Percentiles rank a stretch among this genome's conserved stretches.
Evolutionary conservation across 2,888 invertebrate species (phyloP).

Genomic region (Argyresthia albistria): DNA sequence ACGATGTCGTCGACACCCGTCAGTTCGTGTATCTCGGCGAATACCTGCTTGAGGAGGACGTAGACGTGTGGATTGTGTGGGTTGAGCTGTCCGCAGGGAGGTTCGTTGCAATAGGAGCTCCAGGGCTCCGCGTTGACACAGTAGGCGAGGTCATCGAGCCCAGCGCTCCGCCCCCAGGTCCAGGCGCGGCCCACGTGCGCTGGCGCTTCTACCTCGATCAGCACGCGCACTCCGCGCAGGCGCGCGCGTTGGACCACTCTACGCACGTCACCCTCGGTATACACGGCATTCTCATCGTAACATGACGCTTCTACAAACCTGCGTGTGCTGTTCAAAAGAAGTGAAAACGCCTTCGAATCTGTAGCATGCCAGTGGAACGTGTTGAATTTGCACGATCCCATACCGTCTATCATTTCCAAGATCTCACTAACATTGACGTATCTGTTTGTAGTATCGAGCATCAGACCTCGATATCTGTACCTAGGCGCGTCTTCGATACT

Average conservation of each 20-base stretch:
- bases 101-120: slow-evolving; percentile 86
- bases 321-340: slow-evolving; percentile 82
- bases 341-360: slow-evolving; percentile 95
- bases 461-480: slow-evolving; percentile 84
- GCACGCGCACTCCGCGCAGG: slow-evolving; percentile 86
- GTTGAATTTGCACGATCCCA: slow-evolving; percentile 92
- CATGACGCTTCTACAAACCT: slow-evolving; percentile 88
- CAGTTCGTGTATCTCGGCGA: slow-evolving; percentile 80
- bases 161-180: slow-evolving; percentile 85
- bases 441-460: slow-evolving; percentile 93
- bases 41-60: slow-evolving; percentile 79
- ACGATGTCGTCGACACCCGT: slow-evolving; percentile 85
- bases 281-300: slow-evolving; percentile 84
- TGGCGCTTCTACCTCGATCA: slow-evolving; percentile 93
- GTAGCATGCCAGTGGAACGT: slow-evolving; percentile 94
- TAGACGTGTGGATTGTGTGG: slow-evolving; percentile 86
- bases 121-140: slow-evolving; percentile 88
- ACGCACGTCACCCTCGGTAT: slow-evolving; percentile 78
- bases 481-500: slow-evolving; percentile 83
- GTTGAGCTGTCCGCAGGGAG: slow-evolving; percentile 90
- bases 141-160: slow-evolving; percentile 83
- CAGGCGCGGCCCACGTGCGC: slow-evolving; percentile 92
- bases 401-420: slow-evolving; percentile 85
- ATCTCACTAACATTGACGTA: slow-evolving; percentile 83
- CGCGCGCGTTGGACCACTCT: slow-evolving; percentile 84